A percentile compares a stretch with the other conserved stretches of the same genome.
These are phyloP conservation scores for Protaetia brevitarsis DNA, from an alignment of 1,140 invertebrate species.

Conservation along the genomic window DNA sequence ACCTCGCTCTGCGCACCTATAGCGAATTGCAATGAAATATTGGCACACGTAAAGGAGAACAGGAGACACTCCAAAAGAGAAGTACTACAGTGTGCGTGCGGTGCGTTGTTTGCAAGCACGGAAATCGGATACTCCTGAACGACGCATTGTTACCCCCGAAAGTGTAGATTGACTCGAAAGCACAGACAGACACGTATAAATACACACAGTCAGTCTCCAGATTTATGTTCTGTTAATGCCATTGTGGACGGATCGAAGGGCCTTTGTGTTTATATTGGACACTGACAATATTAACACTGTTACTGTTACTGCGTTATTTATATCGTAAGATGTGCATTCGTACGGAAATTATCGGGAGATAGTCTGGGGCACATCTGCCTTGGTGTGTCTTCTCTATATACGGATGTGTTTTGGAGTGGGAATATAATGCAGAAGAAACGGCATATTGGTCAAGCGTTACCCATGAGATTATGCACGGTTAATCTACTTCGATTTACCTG, in stretches of 20 bases:
- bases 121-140: constrained; percentile 5
- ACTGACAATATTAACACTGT: constrained; percentile 42
- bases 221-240: constrained; percentile 44
- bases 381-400: background rate
- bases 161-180: constrained; percentile 33
- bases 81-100: constrained; percentile 39
- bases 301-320: constrained; percentile 33
- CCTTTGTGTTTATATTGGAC: constrained; percentile 42
- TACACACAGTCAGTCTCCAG: no score
- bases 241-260: constrained; percentile 38
- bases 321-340: constrained; percentile 29
- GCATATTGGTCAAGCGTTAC: constrained; percentile 10
- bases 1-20: constrained; percentile 35
- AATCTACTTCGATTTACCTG: background rate
- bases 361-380: background rate
- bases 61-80: no score
- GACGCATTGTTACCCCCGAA: background rate
- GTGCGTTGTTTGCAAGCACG: constrained; percentile 37
- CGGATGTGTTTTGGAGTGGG: background rate
- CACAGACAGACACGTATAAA: constrained; percentile 34
- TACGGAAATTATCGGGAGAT: constrained; percentile 31
- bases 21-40: constrained; percentile 22
- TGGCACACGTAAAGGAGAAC: constrained; percentile 27
- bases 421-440: background rate
- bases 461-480: constrained; percentile 5